phyloP scores from a whole-genome alignment of 2,888 invertebrate genomes.

The Unio pictorum region DNA sequence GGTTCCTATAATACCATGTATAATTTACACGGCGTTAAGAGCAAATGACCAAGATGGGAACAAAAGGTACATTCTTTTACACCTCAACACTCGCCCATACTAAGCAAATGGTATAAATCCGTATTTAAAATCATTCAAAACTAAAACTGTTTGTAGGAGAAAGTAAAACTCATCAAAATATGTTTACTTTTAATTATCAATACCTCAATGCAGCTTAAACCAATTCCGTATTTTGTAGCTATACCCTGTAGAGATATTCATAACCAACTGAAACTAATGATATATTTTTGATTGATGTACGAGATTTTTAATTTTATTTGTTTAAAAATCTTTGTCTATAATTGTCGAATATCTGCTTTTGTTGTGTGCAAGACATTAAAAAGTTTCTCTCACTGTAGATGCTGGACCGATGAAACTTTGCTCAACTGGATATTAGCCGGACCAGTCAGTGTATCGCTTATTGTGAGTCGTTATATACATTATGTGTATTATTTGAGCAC shows the following conservation, averaged over 20 bases:
- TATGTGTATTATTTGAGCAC: no score
- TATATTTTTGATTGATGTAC: background rate
- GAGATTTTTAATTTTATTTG: background rate
- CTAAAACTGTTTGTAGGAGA: no score
- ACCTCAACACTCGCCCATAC: background rate
- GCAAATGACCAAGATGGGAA: constrained; percentile 17
- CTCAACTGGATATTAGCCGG: constrained; percentile 57
- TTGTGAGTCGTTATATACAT: constrained; percentile 37
- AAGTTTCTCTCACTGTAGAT: constrained; percentile 37
- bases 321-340: no score
- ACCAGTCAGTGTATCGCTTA: constrained; percentile 53
- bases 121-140: background rate
- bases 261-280: no score
- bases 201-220: no score
- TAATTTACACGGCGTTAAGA: constrained; percentile 44
- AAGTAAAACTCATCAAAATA: no score
- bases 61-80: constrained; percentile 19
- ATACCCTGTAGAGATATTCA: no score
- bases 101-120: background rate
- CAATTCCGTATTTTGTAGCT: no score
- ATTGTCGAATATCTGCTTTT: background rate
- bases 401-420: constrained; percentile 54
- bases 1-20: constrained; percentile 37
- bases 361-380: background rate
- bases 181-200: no score